Base-by-base conservation (phyloP, 2,113 vertebrate genomes). In the Ancistrus triradiatus region DNA sequence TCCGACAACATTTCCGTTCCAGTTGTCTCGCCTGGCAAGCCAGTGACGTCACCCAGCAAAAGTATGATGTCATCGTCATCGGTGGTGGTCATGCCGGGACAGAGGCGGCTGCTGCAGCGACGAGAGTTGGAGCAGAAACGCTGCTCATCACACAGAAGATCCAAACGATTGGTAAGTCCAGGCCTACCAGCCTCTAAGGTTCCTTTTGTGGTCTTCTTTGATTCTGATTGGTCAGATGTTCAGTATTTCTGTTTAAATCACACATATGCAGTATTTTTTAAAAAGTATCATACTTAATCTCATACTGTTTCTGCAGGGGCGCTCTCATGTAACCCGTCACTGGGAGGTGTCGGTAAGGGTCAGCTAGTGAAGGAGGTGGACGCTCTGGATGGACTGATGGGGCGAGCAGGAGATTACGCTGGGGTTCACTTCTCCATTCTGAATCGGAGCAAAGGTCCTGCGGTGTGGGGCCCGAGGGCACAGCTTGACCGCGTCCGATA, bases 241-340 rank as follows among this genome's bases (percentile, higher is more conserved):
- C n/a, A n/a, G n/a, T n/a, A n/a, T n/a, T n/a, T n/a, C n/a, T n/a
- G n/a, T n/a, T n/a, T n/a, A n/a, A n/a, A n/a, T n/a, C n/a, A n/a
- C n/a, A n/a, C n/a, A n/a, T n/a, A n/a, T n/a, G n/a, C n/a, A n/a
- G n/a, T n/a, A n/a, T n/a, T n/a, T n/a, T n/a, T n/a, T n/a, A n/a
- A n/a, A n/a, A n/a, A n/a, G n/a, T n/a, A n/a, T n/a, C n/a, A n/a
- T n/a, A n/a, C 17, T 18, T 1, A 33, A 2, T 2, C 21, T 3
- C 24, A 1, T 62, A 4, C 8, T 49, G 22, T 49, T 44, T 15
- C 14, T 27, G 1, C 61, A 97, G 94, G 95, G 17, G 90, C 91
- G 46, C 87, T 98, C 85, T 98, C 95, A 49, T 97, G 94, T 75
- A 98, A 98, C 80, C 95, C 95, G 0, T 97, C 95, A 15, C 86